Evolutionary conservation across 2,888 invertebrate genomes (phyloP).

Genomic region (Epinotia demarniana): DNA sequence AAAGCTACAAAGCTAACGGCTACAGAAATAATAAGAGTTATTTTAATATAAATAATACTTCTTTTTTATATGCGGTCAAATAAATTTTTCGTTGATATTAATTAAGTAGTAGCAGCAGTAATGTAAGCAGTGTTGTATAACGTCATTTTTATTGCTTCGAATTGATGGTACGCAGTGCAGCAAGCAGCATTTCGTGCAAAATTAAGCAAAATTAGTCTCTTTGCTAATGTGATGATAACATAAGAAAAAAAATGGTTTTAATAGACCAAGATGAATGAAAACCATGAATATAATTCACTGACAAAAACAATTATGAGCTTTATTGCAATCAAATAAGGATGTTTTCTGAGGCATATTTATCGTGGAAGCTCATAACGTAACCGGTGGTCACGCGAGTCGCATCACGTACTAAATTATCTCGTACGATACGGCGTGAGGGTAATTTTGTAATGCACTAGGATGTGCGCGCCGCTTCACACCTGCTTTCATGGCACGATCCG

Average conservation of each 20-base stretch:
- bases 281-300: not conserved
- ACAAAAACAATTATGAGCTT: not conserved
- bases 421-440: conserved; percentile 24
- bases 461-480: conserved; percentile 33
- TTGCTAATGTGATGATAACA: not conserved
- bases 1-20: too few species aligned
- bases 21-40: too few species aligned
- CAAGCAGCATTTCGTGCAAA: not conserved
- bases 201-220: not conserved
- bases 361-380: conserved; percentile 19
- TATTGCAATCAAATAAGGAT: not conserved
- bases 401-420: conserved; percentile 38
- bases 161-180: too few species aligned
- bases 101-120: too few species aligned
- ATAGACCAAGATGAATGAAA: not conserved
- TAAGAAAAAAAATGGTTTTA: not conserved
- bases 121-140: too few species aligned
- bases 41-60: too few species aligned
- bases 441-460: conserved; percentile 34
- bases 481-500: conserved; percentile 15
- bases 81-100: too few species aligned
- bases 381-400: conserved; percentile 29
- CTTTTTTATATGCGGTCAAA: too few species aligned
- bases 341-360: not conserved
- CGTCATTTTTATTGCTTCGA: too few species aligned